A percentile compares a stretch with the other conserved stretches of the same genome.
Evolutionary conservation across 2,797 vertebrate species (phyloP).

Genomic region (Acanthis flammea): DNA sequence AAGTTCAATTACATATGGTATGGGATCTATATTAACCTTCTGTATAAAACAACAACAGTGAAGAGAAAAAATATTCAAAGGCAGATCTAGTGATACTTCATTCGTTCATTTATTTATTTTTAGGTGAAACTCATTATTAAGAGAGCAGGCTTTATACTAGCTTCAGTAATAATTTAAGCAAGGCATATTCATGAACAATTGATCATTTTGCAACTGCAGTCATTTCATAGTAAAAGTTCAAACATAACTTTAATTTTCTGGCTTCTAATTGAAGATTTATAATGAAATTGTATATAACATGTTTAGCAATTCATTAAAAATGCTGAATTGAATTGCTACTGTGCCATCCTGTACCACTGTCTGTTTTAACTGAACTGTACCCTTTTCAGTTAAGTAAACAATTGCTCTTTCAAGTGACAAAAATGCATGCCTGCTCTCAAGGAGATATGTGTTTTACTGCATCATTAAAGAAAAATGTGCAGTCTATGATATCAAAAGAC

Average conservation of each 20-base stretch:
- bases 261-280: background rate
- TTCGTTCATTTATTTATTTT: background rate
- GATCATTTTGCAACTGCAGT: background rate
- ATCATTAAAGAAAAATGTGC: constrained; percentile 51
- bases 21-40: background rate
- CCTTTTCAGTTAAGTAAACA: constrained; percentile 30
- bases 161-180: background rate
- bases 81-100: background rate
- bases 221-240: background rate
- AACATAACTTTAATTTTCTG: background rate
- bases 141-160: background rate
- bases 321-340: background rate
- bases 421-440: background rate
- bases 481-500: constrained; percentile 11
- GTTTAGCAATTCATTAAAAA: background rate
- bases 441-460: background rate
- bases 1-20: background rate
- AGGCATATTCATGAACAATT: background rate
- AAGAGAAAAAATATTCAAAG: background rate
- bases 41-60: background rate
- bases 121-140: background rate
- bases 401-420: constrained; percentile 25
- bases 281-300: background rate
- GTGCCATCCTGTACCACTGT: constrained; percentile 9
- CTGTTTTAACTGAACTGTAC: background rate